These are phyloP conservation scores for Phalanger gymnotis DNA, from an alignment of 2,797 vertebrate species.

Conservation along the genomic window DNA sequence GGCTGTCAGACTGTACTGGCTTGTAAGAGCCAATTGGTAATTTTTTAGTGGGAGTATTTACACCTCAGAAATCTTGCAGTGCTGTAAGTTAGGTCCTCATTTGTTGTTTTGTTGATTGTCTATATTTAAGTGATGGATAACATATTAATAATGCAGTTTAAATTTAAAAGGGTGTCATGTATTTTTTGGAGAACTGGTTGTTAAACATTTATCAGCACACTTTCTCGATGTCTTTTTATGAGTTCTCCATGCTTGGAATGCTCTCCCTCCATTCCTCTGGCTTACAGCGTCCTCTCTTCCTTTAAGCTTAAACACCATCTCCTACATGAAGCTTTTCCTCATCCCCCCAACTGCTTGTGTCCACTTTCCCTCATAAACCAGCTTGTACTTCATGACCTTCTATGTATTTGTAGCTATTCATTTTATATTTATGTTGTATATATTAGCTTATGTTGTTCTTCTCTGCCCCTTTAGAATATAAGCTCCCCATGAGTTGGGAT, in stretches of 20 bases:
- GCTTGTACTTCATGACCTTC: neutral
- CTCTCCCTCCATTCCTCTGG: neutral
- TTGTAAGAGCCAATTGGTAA: neutral
- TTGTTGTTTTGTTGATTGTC: neutral
- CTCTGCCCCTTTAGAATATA: neutral
- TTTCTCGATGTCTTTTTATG: neutral
- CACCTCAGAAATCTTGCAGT: neutral
- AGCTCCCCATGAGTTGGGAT: neutral
- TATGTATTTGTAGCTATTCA: neutral
- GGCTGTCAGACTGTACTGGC: neutral
- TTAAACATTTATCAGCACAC: neutral
- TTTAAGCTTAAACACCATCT: neutral
- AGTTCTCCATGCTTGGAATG: neutral
- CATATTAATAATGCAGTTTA: neutral
- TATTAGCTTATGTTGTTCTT: neutral
- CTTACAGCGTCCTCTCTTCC: neutral
- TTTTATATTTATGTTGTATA: neutral
- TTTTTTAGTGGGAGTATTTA: neutral
- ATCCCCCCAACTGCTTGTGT: neutral
- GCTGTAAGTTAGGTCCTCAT: neutral
- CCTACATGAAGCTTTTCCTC: neutral
- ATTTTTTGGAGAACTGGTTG: neutral
- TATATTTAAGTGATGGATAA: neutral
- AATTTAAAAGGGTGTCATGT: neutral
- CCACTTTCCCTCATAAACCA: neutral